Evolutionary conservation across 2,797 vertebrate species (phyloP), one percentile per base, ranked within the genome.

Genomic region (Coccyzus lansbergi): DNA sequence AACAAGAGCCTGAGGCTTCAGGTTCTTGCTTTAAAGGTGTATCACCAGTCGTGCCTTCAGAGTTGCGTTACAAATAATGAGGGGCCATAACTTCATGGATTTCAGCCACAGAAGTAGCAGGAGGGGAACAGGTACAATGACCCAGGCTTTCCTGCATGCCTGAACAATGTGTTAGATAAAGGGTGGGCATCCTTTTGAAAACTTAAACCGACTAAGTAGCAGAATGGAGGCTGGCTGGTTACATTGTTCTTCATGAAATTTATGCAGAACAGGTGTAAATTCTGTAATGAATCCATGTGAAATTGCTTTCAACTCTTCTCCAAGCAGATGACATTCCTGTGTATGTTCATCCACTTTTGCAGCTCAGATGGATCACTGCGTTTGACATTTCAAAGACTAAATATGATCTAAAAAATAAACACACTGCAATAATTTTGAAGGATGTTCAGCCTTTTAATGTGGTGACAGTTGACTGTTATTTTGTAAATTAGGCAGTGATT

Each of bases 351-450:
- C 59, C 44, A 88, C 36, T 69, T 93, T 92, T 94, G 81, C 92
- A 48, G 92, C 92, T 97, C 90, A 55, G 65, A 95, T 74, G 71
- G 95, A 97, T 89, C 77, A 52, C 74, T 82, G 4, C 38, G 10
- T 86, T 83, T 98, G 97, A 97, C 97, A 97, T 98, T 97, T 97
- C 96, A 97, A 97, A 98, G 97, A 95, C 92, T 95, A 85, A 91
- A 96, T 90, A 64, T 94, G 92, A 95, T 96, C 92, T 95, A 87
- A 94, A 97, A 97, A 97, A 95, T 96, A 97, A 97, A 95, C 90
- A 96, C 51, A 63, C 93, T 94, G 74, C 90, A 95, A 86, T 96
- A 96, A 96, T 97, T 97, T 92, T 97, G 97, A 97, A 95, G 95
- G 95, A 80, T 96, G 96, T 97, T 98, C 94, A 97, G 96, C 90